Percentiles rank a stretch among this genome's conserved stretches.
Evolutionary conservation across 2,888 invertebrate species (phyloP).

Genomic region (Cosmia trapezina): DNA sequence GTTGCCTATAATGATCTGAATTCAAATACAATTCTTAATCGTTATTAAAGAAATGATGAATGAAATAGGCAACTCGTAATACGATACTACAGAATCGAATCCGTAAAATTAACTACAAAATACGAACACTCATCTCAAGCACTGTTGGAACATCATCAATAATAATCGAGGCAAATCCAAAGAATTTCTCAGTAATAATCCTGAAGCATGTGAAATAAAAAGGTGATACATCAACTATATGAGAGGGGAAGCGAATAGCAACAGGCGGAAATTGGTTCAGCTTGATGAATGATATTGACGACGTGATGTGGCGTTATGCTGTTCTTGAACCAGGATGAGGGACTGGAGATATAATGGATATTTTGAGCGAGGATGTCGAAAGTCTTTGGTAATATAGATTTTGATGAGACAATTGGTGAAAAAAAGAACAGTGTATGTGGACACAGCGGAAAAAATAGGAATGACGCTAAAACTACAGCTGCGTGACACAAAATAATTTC

Average conservation of each 20-base stretch:
- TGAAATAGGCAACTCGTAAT: not conserved
- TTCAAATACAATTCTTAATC: not conserved
- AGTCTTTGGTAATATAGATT: too few species aligned
- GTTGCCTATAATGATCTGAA: not conserved
- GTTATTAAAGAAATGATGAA: constrained; percentile 4
- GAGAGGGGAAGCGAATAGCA: constrained; percentile 59
- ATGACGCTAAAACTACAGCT: not conserved
- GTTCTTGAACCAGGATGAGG: constrained; percentile 27
- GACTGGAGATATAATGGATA: constrained; percentile 36
- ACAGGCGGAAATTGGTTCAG: constrained; percentile 68
- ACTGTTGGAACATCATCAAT: constrained; percentile 37
- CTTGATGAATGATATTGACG: constrained; percentile 66
- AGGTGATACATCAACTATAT: constrained; percentile 65
- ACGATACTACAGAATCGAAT: not conserved
- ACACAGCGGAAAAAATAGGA: not conserved
- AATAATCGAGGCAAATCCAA: constrained; percentile 51
- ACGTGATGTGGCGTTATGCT: constrained; percentile 60
- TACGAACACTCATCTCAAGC: constrained; percentile 24
- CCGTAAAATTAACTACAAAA: constrained; percentile 27
- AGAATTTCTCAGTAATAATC: constrained; percentile 52
- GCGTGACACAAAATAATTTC: not conserved
- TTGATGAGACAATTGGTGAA: not conserved
- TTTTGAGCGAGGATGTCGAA: constrained; percentile 20
- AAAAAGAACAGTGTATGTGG: not conserved
- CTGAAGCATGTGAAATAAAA: constrained; percentile 56